These are phyloP conservation scores for Melanocharis versteri DNA, from an alignment of 2,113 vertebrate genomes.

Conservation along the genomic window DNA sequence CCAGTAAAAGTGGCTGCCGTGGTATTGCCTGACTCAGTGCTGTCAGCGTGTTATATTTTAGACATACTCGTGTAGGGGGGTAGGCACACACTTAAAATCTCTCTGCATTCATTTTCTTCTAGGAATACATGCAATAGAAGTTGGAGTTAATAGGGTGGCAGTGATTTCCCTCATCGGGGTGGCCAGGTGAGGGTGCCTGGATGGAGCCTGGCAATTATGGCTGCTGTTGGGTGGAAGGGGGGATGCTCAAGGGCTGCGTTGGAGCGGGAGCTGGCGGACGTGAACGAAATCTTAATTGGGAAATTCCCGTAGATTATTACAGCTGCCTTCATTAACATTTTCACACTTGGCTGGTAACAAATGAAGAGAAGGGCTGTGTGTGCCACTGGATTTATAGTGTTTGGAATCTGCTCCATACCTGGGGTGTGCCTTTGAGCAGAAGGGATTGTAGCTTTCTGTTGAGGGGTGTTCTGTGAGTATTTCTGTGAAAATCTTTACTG, in stretches of 20 bases:
- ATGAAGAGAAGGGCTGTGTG: conserved; percentile 88
- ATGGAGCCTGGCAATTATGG: conserved; percentile 79
- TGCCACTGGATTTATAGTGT: conserved; percentile 79
- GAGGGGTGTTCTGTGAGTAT: not conserved
- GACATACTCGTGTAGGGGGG: not conserved
- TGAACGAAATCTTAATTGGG: conserved; percentile 87
- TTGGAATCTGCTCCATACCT: not conserved
- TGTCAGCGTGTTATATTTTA: conserved; percentile 9
- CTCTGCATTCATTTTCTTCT: conserved; percentile 57
- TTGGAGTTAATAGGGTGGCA: conserved; percentile 63
- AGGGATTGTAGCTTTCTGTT: not conserved
- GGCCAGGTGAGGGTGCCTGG: conserved; percentile 65
- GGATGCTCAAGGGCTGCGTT: conserved; percentile 81
- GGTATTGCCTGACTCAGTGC: conserved; percentile 10
- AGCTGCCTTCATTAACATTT: conserved; percentile 98
- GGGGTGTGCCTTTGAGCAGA: not conserved
- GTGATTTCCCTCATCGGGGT: conserved; percentile 59
- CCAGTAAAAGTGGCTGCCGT: not conserved
- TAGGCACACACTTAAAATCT: conserved; percentile 8
- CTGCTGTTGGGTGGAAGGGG: conserved; percentile 85
- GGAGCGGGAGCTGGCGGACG: conserved; percentile 83
- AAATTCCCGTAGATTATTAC: conserved; percentile 87
- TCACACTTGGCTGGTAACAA: conserved; percentile 93
- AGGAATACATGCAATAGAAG: conserved; percentile 50
- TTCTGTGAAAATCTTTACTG: not conserved